A percentile compares a stretch with the other conserved stretches of the same genome.
These are phyloP conservation scores for Lacerta bilineata DNA, from an alignment of 2,797 vertebrate genomes.

Conservation along the genomic window DNA sequence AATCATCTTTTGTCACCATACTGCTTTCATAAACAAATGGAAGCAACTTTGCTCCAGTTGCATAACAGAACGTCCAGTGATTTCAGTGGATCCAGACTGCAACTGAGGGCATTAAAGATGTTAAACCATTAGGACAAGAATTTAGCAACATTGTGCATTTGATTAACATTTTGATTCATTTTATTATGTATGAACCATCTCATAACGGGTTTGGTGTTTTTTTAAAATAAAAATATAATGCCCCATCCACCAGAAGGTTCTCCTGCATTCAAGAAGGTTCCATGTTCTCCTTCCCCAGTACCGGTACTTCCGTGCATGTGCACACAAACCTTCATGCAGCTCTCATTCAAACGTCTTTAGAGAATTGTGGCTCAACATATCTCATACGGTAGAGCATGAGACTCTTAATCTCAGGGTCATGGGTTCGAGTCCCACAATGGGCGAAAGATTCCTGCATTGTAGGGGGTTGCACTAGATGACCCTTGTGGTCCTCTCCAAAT, in stretches of 20 bases:
- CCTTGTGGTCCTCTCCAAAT: no score
- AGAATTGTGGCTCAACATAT: not conserved
- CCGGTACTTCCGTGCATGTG: not conserved
- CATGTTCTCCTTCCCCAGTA: not conserved
- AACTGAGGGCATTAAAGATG: no score
- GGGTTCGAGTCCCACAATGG: no score
- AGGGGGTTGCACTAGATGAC: no score
- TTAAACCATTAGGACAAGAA: not conserved
- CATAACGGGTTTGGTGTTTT: not conserved
- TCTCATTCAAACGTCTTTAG: not conserved
- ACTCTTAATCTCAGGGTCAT: no score
- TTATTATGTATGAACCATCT: not conserved
- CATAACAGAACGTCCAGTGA: no score
- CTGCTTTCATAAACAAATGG: not conserved
- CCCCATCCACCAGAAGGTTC: not conserved
- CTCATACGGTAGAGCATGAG: no score
- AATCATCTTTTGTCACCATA: not conserved
- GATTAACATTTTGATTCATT: not conserved
- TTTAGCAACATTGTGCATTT: not conserved
- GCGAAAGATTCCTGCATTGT: no score
- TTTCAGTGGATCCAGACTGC: no score
- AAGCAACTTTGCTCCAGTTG: not conserved
- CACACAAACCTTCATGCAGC: not conserved
- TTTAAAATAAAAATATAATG: not conserved
- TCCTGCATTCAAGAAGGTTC: not conserved